phyloP scores from a whole-genome alignment of 2,888 invertebrate species.

The Cryptosula pallasiana region DNA sequence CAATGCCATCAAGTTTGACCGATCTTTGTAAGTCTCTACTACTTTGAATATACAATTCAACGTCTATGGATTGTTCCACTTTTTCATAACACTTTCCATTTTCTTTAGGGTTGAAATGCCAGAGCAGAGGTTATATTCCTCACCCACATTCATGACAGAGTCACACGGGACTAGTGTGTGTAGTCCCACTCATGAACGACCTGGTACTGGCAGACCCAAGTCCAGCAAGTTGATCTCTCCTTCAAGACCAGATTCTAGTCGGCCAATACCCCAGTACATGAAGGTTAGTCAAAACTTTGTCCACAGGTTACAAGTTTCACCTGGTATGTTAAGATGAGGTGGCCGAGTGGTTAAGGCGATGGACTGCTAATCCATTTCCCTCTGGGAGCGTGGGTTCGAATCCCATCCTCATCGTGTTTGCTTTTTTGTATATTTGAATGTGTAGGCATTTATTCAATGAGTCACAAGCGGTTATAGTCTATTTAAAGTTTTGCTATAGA shows the following conservation, averaged over 20 bases:
- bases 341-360: too few species aligned
- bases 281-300: not conserved
- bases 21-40: not conserved
- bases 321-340: not conserved
- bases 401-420: not conserved
- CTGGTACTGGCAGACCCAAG: not conserved
- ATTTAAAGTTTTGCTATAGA: too few species aligned
- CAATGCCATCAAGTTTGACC: constrained; percentile 5
- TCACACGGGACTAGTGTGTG: not conserved
- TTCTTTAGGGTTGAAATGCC: constrained; percentile 3
- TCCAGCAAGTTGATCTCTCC: not conserved
- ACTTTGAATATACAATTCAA: not conserved
- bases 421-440: too few species aligned
- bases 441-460: too few species aligned
- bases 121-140: not conserved
- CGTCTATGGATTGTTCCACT: not conserved
- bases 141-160: constrained; percentile 17
- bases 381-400: too few species aligned
- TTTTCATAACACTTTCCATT: too few species aligned
- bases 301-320: not conserved
- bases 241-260: not conserved
- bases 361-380: too few species aligned
- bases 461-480: too few species aligned
- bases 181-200: not conserved
- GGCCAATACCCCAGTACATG: constrained; percentile 18